Conservation (phyloP, 2,888 invertebrate species). For the Ichneumoninae sp. region DNA sequence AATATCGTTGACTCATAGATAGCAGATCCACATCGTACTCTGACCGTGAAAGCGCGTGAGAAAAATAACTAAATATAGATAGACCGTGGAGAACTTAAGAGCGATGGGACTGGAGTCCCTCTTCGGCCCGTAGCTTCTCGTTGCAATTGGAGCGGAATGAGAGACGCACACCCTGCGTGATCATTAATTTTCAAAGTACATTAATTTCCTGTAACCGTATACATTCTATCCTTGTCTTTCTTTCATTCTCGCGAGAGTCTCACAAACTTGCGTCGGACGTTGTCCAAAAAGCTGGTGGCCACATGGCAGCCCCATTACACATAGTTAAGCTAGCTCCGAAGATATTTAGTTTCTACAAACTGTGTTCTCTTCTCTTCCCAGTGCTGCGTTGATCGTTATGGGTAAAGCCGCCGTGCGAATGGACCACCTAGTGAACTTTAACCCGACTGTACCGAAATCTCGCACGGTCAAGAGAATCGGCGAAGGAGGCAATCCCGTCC, state of each 20-base stretch:
- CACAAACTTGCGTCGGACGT: slow-evolving; percentile 59
- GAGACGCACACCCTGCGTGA: slow-evolving; percentile 63
- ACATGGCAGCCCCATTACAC: slow-evolving; percentile 77
- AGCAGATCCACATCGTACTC: slow-evolving; percentile 17
- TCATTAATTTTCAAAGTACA: slow-evolving; percentile 82
- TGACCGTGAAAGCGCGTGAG: slow-evolving; percentile 51
- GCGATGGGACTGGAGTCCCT: slow-evolving; percentile 43
- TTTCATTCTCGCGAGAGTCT: slow-evolving; percentile 38
- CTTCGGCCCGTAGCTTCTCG: slow-evolving; percentile 41
- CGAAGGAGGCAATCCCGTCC: not conserved
- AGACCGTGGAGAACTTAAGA: slow-evolving; percentile 44
- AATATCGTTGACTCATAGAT: slow-evolving; percentile 12
- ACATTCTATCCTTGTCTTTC: slow-evolving; percentile 20
- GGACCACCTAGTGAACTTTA: slow-evolving; percentile 42
- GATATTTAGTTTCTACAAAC: slow-evolving; percentile 10
- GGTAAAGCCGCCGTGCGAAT: slow-evolving; percentile 47
- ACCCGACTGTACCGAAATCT: slow-evolving; percentile 13
- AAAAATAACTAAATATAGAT: slow-evolving; percentile 56
- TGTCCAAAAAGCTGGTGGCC: slow-evolving; percentile 79
- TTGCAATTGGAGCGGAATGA: slow-evolving; percentile 68
- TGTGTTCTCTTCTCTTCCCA: slow-evolving; percentile 11
- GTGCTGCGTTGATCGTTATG: slow-evolving; percentile 33
- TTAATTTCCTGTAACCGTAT: slow-evolving; percentile 79
- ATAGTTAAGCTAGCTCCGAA: slow-evolving; percentile 73
- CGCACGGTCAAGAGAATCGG: slow-evolving; percentile 4